Percentiles rank a stretch among this genome's conserved stretches.
Evolutionary conservation across 2,888 invertebrate genomes (phyloP).

Genomic region (Ferdinandea cuprea): DNA sequence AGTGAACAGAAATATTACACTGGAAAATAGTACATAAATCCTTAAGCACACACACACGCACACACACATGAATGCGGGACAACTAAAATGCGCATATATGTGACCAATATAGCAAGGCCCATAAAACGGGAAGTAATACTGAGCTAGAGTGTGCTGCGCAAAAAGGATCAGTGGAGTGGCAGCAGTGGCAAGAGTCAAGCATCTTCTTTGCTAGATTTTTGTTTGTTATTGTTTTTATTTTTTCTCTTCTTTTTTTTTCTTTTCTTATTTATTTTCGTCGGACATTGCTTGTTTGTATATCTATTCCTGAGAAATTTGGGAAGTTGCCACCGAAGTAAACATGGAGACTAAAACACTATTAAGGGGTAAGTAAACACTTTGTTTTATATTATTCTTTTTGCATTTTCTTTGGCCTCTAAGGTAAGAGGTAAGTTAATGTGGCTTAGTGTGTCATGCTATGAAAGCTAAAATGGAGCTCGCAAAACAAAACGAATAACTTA

Average conservation of each 20-base stretch:
- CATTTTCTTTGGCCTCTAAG: too few species aligned
- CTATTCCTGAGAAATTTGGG: constrained; percentile 37
- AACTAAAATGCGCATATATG: constrained; percentile 51
- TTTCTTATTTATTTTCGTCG: constrained; percentile 17
- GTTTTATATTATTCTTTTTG: constrained; percentile 3
- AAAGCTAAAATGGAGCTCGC: neutral
- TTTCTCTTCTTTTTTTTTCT: constrained; percentile 15
- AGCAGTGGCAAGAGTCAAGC: constrained; percentile 38
- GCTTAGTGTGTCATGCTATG: neutral
- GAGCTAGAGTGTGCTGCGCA: constrained; percentile 23
- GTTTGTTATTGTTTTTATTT: neutral
- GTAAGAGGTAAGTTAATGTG: neutral
- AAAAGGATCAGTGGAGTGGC: constrained; percentile 27
- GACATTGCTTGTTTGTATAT: constrained; percentile 23
- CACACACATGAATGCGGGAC: constrained; percentile 27
- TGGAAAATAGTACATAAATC: constrained; percentile 51
- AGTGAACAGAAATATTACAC: constrained; percentile 53
- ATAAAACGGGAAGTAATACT: constrained; percentile 54
- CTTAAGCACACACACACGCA: constrained; percentile 24
- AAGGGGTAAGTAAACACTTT: constrained; percentile 73
- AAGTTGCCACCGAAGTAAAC: constrained; percentile 69
- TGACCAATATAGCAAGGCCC: constrained; percentile 54
- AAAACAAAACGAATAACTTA: neutral
- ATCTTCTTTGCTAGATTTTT: constrained; percentile 8
- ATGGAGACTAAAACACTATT: constrained; percentile 75